Percentiles rank a stretch among this genome's conserved stretches.
Conservation (phyloP, 2,888 invertebrate genomes). For the Volucella inflata region DNA sequence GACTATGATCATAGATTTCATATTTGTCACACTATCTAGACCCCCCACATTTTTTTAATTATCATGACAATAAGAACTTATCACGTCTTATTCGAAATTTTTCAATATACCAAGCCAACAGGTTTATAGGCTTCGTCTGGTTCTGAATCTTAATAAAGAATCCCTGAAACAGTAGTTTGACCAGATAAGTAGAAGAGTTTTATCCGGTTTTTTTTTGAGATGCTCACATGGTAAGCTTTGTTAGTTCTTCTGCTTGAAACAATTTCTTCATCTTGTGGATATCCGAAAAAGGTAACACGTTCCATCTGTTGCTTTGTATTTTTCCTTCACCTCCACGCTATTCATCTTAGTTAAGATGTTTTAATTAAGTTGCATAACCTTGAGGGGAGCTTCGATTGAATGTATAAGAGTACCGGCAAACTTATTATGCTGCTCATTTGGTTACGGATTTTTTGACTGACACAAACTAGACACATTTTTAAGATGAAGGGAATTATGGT, state of each 20-base stretch:
- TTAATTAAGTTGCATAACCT: slow-evolving; percentile 37
- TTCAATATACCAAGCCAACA: not conserved
- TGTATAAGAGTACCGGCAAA: slow-evolving; percentile 38
- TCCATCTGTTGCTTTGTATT: not conserved
- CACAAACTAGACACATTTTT: slow-evolving; percentile 1
- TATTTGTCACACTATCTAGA: not conserved
- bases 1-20: too few species aligned
- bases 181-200: not conserved
- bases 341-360: not conserved
- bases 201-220: slow-evolving; percentile 11
- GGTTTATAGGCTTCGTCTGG: slow-evolving; percentile 18
- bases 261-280: slow-evolving; percentile 2
- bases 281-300: slow-evolving; percentile 29
- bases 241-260: not conserved
- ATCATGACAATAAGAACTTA: slow-evolving; percentile 18
- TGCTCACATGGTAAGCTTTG: not conserved
- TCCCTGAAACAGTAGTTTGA: not conserved
- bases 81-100: not conserved
- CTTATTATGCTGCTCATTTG: slow-evolving; percentile 32
- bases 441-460: slow-evolving; percentile 1
- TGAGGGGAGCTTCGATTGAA: slow-evolving; percentile 16
- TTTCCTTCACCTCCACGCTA: not conserved
- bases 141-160: not conserved
- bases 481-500: slow-evolving; percentile 55
- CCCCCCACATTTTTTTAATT: not conserved